A percentile compares a stretch with the other conserved stretches of the same genome.
phyloP scores from a whole-genome alignment of 2,888 invertebrate genomes.

The Acanthopleura granulata region DNA sequence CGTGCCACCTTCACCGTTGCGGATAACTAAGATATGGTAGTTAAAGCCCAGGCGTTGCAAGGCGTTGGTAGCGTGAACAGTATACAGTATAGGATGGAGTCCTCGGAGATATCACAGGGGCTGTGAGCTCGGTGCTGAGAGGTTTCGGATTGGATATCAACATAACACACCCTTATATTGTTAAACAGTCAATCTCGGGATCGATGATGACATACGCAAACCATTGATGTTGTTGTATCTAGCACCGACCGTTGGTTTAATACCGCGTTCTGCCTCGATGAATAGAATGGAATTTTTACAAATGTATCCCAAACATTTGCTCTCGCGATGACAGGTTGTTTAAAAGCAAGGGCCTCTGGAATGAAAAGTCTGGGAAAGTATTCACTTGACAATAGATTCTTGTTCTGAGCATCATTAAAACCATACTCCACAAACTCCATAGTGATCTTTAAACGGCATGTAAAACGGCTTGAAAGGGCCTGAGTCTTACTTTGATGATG shows the following conservation, averaged over 20 bases:
- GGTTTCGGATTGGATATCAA: background rate
- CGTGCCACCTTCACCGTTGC: no score
- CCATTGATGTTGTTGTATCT: background rate
- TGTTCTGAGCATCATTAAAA: background rate
- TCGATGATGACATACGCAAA: background rate
- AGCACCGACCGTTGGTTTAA: no score
- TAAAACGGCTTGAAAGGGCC: no score
- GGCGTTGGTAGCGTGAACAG: no score
- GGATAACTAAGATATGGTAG: background rate
- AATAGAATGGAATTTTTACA: background rate
- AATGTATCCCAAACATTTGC: background rate
- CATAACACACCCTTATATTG: constrained; percentile 1
- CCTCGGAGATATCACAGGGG: background rate
- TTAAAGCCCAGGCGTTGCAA: background rate
- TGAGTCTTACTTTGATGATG: no score
- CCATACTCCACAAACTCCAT: no score
- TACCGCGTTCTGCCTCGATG: background rate
- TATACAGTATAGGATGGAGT: no score
- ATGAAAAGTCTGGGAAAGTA: no score
- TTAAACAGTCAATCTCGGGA: background rate
- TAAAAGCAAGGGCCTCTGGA: background rate
- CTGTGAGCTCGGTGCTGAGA: background rate
- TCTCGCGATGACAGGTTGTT: background rate
- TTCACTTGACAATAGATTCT: no score
- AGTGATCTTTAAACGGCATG: no score